Percentiles rank a stretch among this genome's conserved stretches.
Evolutionary conservation across 2,797 vertebrate species (phyloP).

Genomic region (Sebastes dallii): DNA sequence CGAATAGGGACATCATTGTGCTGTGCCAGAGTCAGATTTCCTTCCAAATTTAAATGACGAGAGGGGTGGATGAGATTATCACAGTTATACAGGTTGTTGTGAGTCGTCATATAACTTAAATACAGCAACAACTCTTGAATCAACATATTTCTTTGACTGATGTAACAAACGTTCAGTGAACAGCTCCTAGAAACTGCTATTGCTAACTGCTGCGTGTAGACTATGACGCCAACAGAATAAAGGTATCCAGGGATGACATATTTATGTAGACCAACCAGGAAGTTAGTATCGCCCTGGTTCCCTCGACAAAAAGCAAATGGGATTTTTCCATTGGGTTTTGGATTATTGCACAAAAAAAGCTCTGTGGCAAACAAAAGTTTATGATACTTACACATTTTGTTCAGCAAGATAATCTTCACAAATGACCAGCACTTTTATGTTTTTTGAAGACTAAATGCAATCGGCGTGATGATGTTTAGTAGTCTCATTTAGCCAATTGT

Average conservation of each 20-base stretch:
- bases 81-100: background rate
- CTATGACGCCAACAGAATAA: background rate
- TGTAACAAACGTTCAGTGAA: background rate
- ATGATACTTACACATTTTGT: too few relatives aligned
- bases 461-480: too few relatives aligned
- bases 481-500: too few relatives aligned
- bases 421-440: too few relatives aligned
- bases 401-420: too few relatives aligned
- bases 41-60: background rate
- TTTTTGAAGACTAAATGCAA: too few relatives aligned
- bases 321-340: too few relatives aligned
- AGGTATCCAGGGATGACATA: too few relatives aligned
- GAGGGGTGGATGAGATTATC: background rate
- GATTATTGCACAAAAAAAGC: background rate
- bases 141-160: background rate
- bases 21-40: background rate
- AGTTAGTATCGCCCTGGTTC: too few relatives aligned
- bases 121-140: background rate
- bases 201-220: background rate
- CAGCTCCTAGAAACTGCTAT: background rate
- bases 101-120: background rate
- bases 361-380: too few relatives aligned
- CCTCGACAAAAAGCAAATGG: too few relatives aligned
- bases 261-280: too few relatives aligned
- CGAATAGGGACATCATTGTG: background rate